phyloP scores from a whole-genome alignment of 2,888 invertebrate genomes.

The Cyclophora albipunctata region DNA sequence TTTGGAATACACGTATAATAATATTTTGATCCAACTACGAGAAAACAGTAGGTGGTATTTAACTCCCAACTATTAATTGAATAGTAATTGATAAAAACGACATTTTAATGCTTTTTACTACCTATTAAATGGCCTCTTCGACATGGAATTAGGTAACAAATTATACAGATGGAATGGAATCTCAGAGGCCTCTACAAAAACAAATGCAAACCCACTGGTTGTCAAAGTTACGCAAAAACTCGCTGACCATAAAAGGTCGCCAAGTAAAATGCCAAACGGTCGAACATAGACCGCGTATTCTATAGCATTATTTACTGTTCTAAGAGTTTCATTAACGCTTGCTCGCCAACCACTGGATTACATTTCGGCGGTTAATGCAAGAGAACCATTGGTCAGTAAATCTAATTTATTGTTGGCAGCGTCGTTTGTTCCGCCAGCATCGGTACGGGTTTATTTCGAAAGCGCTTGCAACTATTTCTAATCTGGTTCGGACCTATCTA shows the following conservation, averaged over 20 bases:
- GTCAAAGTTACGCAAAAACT: conserved; percentile 42
- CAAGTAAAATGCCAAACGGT: conserved; percentile 38
- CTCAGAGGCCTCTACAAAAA: too few relatives aligned
- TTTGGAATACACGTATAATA: too few relatives aligned
- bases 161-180: too few relatives aligned
- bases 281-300: conserved; percentile 28
- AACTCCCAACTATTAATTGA: too few relatives aligned
- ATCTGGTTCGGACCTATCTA: conserved; percentile 49
- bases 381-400: conserved; percentile 40
- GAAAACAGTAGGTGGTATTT: too few relatives aligned
- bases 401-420: conserved; percentile 26
- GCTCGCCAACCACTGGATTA: conserved; percentile 23
- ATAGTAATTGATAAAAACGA: too few relatives aligned
- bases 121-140: too few relatives aligned
- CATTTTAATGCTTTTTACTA: too few relatives aligned
- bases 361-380: conserved; percentile 14
- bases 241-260: conserved; percentile 45
- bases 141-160: too few relatives aligned
- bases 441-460: conserved; percentile 42
- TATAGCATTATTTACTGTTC: conserved; percentile 13
- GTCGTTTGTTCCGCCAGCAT: conserved; percentile 19
- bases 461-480: conserved; percentile 50
- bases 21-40: too few relatives aligned
- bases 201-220: neutral
- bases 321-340: conserved; percentile 25